phyloP scores from a whole-genome alignment of 2,113 vertebrate species.

The Hydrochoerus hydrochaeris region DNA sequence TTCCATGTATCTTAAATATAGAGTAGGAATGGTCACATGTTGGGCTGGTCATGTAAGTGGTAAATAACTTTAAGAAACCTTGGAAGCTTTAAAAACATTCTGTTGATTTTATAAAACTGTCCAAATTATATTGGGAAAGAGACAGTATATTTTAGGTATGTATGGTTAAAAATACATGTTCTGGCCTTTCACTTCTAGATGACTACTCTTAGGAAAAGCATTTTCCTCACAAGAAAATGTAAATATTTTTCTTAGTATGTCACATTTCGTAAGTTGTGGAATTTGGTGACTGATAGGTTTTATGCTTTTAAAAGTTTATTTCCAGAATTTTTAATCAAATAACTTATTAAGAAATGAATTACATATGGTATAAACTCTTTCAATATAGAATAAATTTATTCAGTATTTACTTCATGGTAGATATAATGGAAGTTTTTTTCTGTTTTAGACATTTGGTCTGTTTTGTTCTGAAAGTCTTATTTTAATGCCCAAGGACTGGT shows the following conservation, averaged over 20 bases:
- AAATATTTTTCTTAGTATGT: neutral
- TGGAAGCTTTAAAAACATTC: neutral
- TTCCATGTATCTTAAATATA: neutral
- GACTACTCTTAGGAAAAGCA: neutral
- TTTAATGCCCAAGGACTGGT: neutral
- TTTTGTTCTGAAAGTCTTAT: slow-evolving; percentile 33
- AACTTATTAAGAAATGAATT: slow-evolving; percentile 56
- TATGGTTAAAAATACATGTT: neutral
- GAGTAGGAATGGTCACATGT: neutral
- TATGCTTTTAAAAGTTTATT: slow-evolving; percentile 17
- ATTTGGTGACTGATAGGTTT: neutral
- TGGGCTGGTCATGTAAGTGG: neutral
- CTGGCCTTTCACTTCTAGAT: neutral
- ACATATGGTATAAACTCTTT: neutral
- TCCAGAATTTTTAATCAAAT: slow-evolving; percentile 46
- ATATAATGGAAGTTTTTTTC: neutral
- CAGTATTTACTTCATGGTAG: neutral
- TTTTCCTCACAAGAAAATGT: slow-evolving; percentile 39
- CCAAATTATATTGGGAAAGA: slow-evolving; percentile 6
- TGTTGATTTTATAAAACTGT: neutral
- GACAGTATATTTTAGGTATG: neutral
- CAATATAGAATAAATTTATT: slow-evolving; percentile 23
- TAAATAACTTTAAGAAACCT: neutral
- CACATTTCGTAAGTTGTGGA: neutral
- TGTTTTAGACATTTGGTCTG: neutral